phyloP scores from a whole-genome alignment of 2,113 vertebrate genomes.

The Chlamydotis undulata region DNA sequence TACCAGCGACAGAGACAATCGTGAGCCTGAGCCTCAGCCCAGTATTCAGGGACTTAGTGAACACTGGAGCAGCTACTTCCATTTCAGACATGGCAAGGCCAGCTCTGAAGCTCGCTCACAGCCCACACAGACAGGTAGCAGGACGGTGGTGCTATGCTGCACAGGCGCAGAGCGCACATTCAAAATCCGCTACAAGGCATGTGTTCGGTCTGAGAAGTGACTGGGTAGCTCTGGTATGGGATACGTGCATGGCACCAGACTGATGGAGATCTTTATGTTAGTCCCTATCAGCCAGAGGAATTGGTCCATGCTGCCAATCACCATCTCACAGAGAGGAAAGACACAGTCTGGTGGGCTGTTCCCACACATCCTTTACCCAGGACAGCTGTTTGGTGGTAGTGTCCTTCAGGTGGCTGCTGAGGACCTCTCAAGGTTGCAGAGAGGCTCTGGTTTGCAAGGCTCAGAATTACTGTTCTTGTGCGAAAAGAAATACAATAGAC shows the following conservation, averaged over 20 bases:
- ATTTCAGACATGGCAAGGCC: background rate
- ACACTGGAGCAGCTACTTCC: background rate
- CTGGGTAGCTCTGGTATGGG: background rate
- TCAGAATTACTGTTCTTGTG: background rate
- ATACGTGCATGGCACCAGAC: background rate
- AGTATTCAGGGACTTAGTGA: background rate
- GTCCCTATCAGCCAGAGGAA: background rate
- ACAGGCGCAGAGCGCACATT: background rate
- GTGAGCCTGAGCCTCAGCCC: background rate
- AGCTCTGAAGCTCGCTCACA: background rate
- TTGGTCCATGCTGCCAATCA: background rate
- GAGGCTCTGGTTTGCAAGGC: background rate
- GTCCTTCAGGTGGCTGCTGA: background rate
- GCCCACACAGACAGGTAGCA: background rate
- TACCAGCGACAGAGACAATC: background rate
- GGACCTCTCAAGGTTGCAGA: rapidly evolving
- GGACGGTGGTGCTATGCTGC: rapidly evolving
- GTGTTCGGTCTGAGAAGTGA: background rate
- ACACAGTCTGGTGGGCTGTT: background rate
- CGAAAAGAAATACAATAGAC: background rate
- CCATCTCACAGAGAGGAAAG: background rate
- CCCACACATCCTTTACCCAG: background rate
- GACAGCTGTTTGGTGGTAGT: background rate
- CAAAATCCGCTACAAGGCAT: background rate
- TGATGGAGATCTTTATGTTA: background rate